Evolutionary conservation across 2,888 invertebrate genomes (phyloP), one percentile per base, ranked within the genome.

Genomic region (Caenorhabditis zanzibari): DNA sequence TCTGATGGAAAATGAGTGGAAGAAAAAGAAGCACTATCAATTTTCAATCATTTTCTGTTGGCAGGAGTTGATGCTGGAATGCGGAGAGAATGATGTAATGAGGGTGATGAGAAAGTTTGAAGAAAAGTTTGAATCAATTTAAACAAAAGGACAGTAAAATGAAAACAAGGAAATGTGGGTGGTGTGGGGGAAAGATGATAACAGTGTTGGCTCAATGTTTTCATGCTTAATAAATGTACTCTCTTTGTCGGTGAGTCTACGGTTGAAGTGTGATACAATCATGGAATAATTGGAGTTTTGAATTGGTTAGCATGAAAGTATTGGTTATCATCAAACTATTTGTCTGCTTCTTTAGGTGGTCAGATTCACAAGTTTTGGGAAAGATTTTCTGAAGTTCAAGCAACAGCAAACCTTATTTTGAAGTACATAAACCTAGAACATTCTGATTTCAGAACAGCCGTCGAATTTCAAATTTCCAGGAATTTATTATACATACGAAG

Each of bases 21-120:
- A n/a, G n/a, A n/a, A n/a, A n/a, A n/a, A n/a, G 68, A 66, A 56
- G 16, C 69, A 38, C 16, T 61, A 72, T 72, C 61, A 72, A 28
- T 47, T 58, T 56, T 26, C 47, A 52, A 68, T n/a, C 54, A 54
- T 22, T 63, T 68, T 68, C 26, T 68, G 54, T 54, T 28, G 28
- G 66, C 41, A 41, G 63, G 26, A 32, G 32, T 32, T 32, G 32
- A 7, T 32, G 52, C 38, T 41, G 56, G 54, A 68, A 68, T 69
- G 54, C 41, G 69, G 69, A 26, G 26, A 12, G 14, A 54, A 28
- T 69, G 54, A 69, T 69, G 56, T 56, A 56, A 35, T 47, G 54
- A 47, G 44, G 9, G 44, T 16, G 44, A 16, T 19, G 47, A 26
- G 24, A 44, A 26, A 5, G 44, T 26, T 68, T n/a, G 10, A n/a